Evolutionary conservation across 2,113 vertebrate genomes (phyloP).

Genomic region (Spilogale gracilis): DNA sequence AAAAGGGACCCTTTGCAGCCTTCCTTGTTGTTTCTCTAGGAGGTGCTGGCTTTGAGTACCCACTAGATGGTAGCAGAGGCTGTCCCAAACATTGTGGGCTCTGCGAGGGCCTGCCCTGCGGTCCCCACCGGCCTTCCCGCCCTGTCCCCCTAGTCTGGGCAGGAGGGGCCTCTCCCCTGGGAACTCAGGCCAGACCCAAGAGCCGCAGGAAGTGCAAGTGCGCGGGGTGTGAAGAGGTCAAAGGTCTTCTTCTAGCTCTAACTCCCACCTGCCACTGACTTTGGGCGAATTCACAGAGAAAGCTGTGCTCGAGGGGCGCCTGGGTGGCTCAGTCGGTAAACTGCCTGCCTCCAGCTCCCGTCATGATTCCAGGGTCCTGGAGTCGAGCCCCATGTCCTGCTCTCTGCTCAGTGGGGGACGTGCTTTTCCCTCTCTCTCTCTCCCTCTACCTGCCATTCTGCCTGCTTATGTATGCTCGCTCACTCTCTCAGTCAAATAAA

Average conservation of each 20-base stretch:
- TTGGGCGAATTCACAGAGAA: slow-evolving; percentile 6
- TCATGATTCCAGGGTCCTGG: neutral
- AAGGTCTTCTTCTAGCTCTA: neutral
- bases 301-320: neutral
- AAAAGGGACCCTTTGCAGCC: neutral
- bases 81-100: neutral
- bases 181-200: neutral
- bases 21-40: neutral
- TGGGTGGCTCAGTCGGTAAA: neutral
- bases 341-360: neutral
- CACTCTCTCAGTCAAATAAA: neutral
- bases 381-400: neutral
- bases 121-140: neutral
- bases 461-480: neutral
- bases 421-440: neutral
- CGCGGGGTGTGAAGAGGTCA: neutral
- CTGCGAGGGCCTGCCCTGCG: rapidly evolving
- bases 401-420: neutral
- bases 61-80: slow-evolving; percentile 52
- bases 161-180: neutral
- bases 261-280: neutral
- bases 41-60: neutral
- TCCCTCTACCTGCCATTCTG: neutral
- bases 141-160: neutral
- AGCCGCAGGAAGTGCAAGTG: neutral